Conservation (phyloP, 2,888 invertebrate genomes). For the Lasioglossum marginatum region DNA sequence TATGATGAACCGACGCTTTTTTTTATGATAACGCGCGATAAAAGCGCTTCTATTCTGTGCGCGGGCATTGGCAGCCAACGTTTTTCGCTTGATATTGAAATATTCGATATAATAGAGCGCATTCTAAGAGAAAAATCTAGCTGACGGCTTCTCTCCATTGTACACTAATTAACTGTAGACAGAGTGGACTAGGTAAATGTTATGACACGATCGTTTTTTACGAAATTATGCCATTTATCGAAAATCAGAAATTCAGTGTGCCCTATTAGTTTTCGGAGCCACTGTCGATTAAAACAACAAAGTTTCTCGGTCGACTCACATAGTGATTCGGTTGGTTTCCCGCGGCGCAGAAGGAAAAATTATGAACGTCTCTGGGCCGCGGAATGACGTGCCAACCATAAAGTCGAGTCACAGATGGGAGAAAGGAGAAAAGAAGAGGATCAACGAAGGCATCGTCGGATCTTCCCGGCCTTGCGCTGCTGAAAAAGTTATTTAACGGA, state of each 20-base stretch:
- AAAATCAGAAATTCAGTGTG: not conserved
- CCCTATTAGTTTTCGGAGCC: no score
- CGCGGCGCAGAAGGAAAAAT: not conserved
- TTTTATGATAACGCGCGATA: not conserved
- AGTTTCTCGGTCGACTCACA: not conserved
- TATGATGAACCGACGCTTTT: not conserved
- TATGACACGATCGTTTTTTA: no score
- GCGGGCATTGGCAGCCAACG: not conserved
- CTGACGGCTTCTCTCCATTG: not conserved
- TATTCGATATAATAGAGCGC: not conserved
- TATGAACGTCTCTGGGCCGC: not conserved
- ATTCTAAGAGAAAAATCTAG: not conserved
- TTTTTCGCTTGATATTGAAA: not conserved
- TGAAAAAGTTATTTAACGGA: conserved; percentile 47
- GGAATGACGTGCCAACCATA: conserved; percentile 45
- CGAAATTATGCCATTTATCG: not conserved
- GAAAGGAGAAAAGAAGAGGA: not conserved
- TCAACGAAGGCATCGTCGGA: conserved; percentile 17
- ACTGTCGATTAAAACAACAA: not conserved
- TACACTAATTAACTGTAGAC: not conserved
- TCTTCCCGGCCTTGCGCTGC: not conserved
- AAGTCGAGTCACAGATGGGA: conserved; percentile 34
- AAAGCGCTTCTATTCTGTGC: not conserved
- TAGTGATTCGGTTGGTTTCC: not conserved
- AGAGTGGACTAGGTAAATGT: not conserved